Evolutionary conservation across 2,888 invertebrate genomes (phyloP).

Genomic region (Caenorhabditis zanzibari): DNA sequence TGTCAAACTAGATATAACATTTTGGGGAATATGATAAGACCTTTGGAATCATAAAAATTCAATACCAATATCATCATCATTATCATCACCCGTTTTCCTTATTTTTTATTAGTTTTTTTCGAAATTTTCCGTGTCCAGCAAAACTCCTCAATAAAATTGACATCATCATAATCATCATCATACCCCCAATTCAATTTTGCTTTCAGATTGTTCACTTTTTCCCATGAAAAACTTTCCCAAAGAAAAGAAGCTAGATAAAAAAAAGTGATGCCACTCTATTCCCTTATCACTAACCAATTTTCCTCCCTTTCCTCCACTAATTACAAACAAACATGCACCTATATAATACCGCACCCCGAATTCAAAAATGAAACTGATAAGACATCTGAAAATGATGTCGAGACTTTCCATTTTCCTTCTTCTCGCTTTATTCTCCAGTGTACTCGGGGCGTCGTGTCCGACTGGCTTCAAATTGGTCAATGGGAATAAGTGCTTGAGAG

Average conservation of each 20-base stretch:
- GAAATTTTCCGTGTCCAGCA: background rate
- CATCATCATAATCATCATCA: slow-evolving; percentile 5
- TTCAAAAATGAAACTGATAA: background rate
- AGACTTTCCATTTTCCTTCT: background rate
- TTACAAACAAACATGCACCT: background rate
- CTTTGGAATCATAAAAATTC: too few species aligned
- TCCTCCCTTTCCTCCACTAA: too few species aligned
- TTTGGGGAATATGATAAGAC: too few species aligned
- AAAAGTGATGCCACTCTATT: background rate
- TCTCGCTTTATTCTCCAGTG: background rate
- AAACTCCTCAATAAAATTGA: background rate
- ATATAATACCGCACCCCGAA: background rate
- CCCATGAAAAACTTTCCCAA: background rate
- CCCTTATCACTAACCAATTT: background rate
- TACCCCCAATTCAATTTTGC: background rate
- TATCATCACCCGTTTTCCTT: too few species aligned
- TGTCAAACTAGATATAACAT: too few species aligned
- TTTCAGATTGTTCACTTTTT: too few species aligned
- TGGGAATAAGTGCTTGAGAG: slow-evolving; percentile 11
- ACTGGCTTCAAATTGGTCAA: slow-evolving; percentile 15
- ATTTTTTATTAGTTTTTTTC: background rate
- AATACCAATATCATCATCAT: too few species aligned
- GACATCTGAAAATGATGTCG: slow-evolving; percentile 1
- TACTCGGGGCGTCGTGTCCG: background rate
- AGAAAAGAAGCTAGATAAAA: background rate